These are phyloP conservation scores for Orthochromis malagaraziensis DNA, from an alignment of 2,113 vertebrate species.

Conservation along the genomic window DNA sequence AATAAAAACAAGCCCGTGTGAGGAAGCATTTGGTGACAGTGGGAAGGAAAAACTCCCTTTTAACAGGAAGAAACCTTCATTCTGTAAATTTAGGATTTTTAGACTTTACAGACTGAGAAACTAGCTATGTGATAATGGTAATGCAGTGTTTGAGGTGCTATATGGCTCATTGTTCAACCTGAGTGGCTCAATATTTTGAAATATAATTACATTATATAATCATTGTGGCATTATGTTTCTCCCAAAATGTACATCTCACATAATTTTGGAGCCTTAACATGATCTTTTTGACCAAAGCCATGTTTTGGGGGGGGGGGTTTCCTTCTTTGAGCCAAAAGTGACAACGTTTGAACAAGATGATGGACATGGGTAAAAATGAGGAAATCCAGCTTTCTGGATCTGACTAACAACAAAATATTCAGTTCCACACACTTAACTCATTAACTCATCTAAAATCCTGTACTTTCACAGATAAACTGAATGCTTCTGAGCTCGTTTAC, in stretches of 20 bases:
- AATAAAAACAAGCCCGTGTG: background rate
- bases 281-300: background rate
- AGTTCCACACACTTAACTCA: background rate
- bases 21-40: background rate
- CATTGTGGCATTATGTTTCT: background rate
- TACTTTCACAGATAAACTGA: background rate
- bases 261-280: background rate
- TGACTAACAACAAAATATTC: background rate
- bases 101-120: background rate
- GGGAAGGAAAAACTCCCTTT: background rate
- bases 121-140: background rate
- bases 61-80: background rate
- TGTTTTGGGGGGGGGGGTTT: background rate
- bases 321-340: background rate
- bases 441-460: background rate
- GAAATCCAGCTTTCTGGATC: background rate
- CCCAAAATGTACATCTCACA: background rate
- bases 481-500: fast-evolving
- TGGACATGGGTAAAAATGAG: background rate
- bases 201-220: background rate
- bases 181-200: background rate
- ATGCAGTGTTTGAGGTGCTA: background rate
- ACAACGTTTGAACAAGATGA: fast-evolving
- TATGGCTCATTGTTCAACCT: background rate
- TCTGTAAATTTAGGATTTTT: background rate